phyloP scores from a whole-genome alignment of 2,797 vertebrate genomes.

The Sparus aurata region DNA sequence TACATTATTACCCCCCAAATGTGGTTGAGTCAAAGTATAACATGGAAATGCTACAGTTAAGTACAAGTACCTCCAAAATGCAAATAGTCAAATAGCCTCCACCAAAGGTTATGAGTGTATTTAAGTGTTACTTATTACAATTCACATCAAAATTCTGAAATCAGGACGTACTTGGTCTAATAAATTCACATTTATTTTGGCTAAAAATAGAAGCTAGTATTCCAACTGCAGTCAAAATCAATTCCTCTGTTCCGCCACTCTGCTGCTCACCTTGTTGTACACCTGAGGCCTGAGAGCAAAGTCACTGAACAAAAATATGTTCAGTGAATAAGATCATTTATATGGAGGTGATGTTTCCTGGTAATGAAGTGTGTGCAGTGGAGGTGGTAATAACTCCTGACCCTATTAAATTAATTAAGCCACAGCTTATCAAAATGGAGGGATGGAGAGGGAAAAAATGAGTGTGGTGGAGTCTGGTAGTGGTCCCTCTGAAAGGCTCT shows the following conservation, averaged over 20 bases:
- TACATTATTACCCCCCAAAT: too few relatives aligned
- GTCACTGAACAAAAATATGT: conserved; percentile 33
- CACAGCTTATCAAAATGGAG: conserved; percentile 77
- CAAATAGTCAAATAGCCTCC: background rate
- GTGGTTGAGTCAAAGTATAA: too few relatives aligned
- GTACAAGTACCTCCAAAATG: too few relatives aligned
- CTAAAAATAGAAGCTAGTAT: background rate
- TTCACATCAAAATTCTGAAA: background rate
- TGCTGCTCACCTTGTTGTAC: background rate
- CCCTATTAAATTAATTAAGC: conserved; percentile 88
- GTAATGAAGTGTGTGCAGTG: conserved; percentile 67
- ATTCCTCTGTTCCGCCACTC: background rate
- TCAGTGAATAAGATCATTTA: conserved; percentile 25
- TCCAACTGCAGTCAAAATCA: conserved; percentile 16
- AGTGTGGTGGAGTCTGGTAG: conserved; percentile 57
- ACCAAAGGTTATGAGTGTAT: background rate
- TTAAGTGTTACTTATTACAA: background rate
- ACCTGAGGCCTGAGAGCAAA: conserved; percentile 30
- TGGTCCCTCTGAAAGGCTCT: conserved; percentile 72
- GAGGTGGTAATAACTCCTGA: conserved; percentile 84
- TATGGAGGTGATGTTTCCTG: conserved; percentile 68
- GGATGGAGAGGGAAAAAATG: conserved; percentile 19
- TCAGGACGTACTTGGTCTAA: background rate
- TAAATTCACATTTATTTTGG: background rate
- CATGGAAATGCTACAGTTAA: too few relatives aligned